Base-by-base conservation (phyloP, 2,113 vertebrate genomes). In the Lipophrys pholis region DNA sequence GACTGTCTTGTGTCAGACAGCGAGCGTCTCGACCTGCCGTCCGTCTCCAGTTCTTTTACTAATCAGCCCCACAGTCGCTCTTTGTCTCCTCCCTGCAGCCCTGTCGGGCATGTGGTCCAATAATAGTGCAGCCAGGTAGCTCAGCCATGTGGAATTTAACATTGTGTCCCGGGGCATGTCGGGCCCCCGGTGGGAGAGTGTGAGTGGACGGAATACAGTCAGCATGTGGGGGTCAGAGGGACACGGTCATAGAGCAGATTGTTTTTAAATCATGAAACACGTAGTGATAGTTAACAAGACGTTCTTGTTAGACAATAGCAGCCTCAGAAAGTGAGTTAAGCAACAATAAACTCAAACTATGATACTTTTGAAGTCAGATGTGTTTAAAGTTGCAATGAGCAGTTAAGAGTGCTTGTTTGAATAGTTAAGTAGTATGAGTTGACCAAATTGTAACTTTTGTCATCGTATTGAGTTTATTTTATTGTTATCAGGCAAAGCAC, bases 111-210 rank as follows among this genome's bases (percentile, higher is more conserved):
- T 91, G 76, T 55, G 65, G 64, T 72, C 84, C 89, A 78, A 56
- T 90, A 88, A 90, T 85, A 88, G 80, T 72, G 21, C 38, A 30
- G 65, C 71, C 88, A 91, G 91, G 92, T 93, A 90, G 89, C 87
- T 90, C 53, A 76, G 81, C 84, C 74, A 82, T 93, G 91, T 89
- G 91, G 92, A 93, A 93, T 93, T 92, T 92, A 82, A 90, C 91
- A 87, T 89, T 63, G 73, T 74, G 77, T 89, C 85, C 78, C 1
- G 30, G 82, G 78, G 82, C 76, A 78, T 42, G 81, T 59, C 14
- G 30, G 80, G 78, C 80, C 71, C 63, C 76, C 40, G 17, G 64
- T 53, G 80, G 76, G 61, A 64, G 80, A 82, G 85, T 88, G 86
- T 84, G 78, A 84, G 78, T 45, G 67, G 84, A 91, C 41, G 39